These are phyloP conservation scores for Indicator maculatus DNA, from an alignment of 2,113 vertebrate genomes.

Conservation along the genomic window DNA sequence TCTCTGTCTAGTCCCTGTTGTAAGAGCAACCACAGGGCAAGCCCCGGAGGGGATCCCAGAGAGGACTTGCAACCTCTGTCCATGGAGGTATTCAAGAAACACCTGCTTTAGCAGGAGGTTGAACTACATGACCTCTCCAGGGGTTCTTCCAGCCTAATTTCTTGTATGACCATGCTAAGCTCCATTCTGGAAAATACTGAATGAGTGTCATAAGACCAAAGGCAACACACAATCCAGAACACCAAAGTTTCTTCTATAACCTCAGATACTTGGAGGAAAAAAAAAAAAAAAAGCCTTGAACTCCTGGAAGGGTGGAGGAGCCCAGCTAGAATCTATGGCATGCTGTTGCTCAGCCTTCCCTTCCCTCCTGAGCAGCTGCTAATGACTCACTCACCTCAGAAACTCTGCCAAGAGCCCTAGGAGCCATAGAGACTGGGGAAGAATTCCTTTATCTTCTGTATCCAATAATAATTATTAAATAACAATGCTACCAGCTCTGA, in stretches of 20 bases:
- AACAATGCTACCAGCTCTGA: slow-evolving; percentile 43
- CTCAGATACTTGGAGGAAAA: neutral
- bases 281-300: neutral
- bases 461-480: neutral
- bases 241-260: neutral
- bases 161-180: neutral
- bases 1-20: neutral
- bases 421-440: neutral
- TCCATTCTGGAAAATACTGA: neutral
- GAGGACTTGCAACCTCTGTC: neutral
- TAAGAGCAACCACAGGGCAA: neutral
- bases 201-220: neutral
- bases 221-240: neutral
- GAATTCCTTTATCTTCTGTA: slow-evolving; percentile 18
- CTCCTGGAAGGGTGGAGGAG: slow-evolving; percentile 5
- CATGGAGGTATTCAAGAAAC: neutral
- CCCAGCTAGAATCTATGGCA: neutral
- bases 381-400: slow-evolving; percentile 59
- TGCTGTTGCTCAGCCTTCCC: neutral
- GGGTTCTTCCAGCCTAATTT: neutral
- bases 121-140: neutral
- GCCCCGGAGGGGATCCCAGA: neutral
- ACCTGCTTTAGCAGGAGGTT: neutral
- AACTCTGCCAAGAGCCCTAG: slow-evolving; percentile 32
- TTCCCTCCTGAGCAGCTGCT: slow-evolving; percentile 18